Conservation (phyloP, 2,888 invertebrate species). For the Troides aeacus region DNA sequence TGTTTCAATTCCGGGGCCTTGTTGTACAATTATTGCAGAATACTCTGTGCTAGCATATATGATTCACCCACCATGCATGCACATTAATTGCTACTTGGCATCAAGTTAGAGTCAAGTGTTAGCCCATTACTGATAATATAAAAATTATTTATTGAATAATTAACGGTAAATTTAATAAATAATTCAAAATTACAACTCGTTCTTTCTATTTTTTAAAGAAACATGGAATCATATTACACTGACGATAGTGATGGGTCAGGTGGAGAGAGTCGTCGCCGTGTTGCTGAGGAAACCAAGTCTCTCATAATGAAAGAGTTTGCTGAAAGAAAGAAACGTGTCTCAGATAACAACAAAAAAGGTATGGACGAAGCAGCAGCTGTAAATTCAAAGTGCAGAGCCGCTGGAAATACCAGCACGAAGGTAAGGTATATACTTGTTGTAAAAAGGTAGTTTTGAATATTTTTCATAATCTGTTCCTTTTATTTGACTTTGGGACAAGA, state of each 20-base stretch:
- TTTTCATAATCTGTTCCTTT: too few species aligned
- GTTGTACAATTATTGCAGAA: too few species aligned
- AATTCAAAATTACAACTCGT: not conserved
- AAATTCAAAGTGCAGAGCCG: constrained; percentile 85
- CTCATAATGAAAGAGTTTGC: constrained; percentile 90
- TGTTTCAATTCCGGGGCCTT: too few species aligned
- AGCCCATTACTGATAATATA: too few species aligned
- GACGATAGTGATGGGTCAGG: constrained; percentile 65
- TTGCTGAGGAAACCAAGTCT: constrained; percentile 82
- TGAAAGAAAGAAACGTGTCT: constrained; percentile 78
- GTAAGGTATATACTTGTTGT: constrained; percentile 61
- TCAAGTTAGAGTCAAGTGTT: too few species aligned
- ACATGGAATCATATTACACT: constrained; percentile 70
- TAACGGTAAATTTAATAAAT: not conserved
- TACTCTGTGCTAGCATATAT: too few species aligned
- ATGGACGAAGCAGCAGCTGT: constrained; percentile 81
- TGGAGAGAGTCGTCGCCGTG: constrained; percentile 61
- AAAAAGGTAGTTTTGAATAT: too few species aligned
- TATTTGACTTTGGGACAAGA: too few species aligned
- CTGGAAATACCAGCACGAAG: constrained; percentile 87
- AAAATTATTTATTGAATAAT: not conserved
- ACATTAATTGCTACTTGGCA: too few species aligned
- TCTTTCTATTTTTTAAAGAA: constrained; percentile 46
- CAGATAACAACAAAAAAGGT: constrained; percentile 46
- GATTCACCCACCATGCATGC: too few species aligned